Percentiles rank a stretch among this genome's conserved stretches.
Evolutionary conservation across 2,888 invertebrate species (phyloP).

Genomic region (Reticulitermes lucifugus): DNA sequence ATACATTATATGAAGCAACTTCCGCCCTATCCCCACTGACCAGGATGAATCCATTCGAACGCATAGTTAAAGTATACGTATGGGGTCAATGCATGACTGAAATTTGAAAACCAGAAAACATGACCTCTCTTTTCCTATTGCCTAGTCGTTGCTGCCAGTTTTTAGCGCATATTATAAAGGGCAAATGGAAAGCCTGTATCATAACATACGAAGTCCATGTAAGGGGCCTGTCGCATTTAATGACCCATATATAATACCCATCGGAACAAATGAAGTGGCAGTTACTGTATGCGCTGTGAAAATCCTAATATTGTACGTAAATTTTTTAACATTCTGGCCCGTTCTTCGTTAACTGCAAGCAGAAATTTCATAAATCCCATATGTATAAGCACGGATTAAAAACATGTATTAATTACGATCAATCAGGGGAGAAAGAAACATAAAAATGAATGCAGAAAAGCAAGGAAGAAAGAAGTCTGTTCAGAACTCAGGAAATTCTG

Average conservation of each 20-base stretch:
- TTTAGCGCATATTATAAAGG: conserved; percentile 21
- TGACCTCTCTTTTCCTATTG: conserved; percentile 17
- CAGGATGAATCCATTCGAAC: background rate
- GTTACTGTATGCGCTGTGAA: conserved; percentile 36
- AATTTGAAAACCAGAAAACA: conserved; percentile 49
- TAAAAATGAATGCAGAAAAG: too few species aligned
- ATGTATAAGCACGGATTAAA: background rate
- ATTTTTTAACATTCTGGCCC: conserved; percentile 20
- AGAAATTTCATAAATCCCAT: background rate
- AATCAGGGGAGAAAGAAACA: too few species aligned
- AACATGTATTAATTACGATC: background rate
- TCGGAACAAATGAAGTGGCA: conserved; percentile 24
- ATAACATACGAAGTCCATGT: conserved; percentile 4
- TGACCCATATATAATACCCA: conserved; percentile 34
- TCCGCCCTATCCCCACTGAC: background rate
- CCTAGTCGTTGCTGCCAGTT: background rate
- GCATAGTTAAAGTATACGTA: conserved; percentile 26
- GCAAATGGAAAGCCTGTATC: conserved; percentile 37
- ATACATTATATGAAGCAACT: background rate
- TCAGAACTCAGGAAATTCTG: too few species aligned
- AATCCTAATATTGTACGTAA: conserved; percentile 26
- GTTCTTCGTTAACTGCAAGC: conserved; percentile 34
- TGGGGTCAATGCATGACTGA: conserved; percentile 51
- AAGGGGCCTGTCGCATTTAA: background rate
- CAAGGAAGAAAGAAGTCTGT: too few species aligned